Base-by-base conservation (phyloP, 2,888 invertebrate genomes). In the Epinotia nisella region DNA sequence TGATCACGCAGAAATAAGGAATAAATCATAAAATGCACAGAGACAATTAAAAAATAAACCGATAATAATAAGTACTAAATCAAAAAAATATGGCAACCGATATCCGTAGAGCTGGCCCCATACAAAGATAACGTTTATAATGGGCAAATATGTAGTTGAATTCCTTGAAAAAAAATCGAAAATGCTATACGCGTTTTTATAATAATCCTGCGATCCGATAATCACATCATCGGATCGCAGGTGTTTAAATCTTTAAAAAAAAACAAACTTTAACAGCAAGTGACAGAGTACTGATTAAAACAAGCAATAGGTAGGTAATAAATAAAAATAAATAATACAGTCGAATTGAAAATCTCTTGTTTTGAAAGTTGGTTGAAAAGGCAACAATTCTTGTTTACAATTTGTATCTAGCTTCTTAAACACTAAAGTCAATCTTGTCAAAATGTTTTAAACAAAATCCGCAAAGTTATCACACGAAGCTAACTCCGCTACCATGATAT, bases 401-500 rank as follows among this genome's bases (percentile, higher is more conserved):
- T 65, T 71, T 65, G 17, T 24, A 64, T 55, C 59, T 68, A 74
- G 64, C 71, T 68, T 74, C 74, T 71, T 71, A 81, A 68, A 69
- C 64, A 64, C 65, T 64, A 73, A 39, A 67, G 29, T 70, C 79
- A 76, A 78, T 77, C 80, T 81, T 82, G 84, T 77, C 70, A 78
- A 81, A 80, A 78, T 80, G 81, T 79, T 78, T 74, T 77, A 82
- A 78, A 83, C 78, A 24, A 76, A 51, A 77, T 81, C 78, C 80
- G 77, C 79, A 75, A 78, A 76, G 74, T 80, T 85, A 87, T 85
- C 84, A 87, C 85, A 85, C 80, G 80, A 76, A 81, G 81, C 74
- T 75, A 35, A 70, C 70, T 78, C 77, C 77, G 78, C 82, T 81
- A 75, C 77, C 79, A 86, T 87, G 91, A 91, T 92, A 93, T 92